Evolutionary conservation across 2,888 invertebrate species (phyloP), one percentile per base, ranked within the genome.

Genomic region (Phengaris alcon): DNA sequence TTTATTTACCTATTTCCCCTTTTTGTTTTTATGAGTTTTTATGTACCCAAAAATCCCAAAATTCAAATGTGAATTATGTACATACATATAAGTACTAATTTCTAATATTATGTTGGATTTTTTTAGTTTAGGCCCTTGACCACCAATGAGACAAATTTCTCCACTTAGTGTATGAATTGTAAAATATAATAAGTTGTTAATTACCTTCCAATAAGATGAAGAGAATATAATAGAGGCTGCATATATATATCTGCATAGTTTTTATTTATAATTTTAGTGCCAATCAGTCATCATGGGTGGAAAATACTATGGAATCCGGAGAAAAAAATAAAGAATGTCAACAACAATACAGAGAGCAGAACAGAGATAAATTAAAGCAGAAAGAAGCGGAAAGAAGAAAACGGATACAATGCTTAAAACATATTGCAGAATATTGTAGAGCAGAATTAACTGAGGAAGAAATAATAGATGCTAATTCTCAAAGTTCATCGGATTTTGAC

Each of bases 381-480:
- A 64, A 64, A 35, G 35, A 64, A 44, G 2, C 64, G 8, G 35
- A 64, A 64, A 44, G 64, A 64, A 35, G 64, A 64, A 64, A 64
- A 8, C 15, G 55, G 57, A 72, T 55, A 73, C 54, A 64, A 12
- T 74, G n/a, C 57, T 57, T 68, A 52, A 64, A 44, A 64, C 10
- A 64, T 64, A 64, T 64, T 64, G 64, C 64, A 64, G 64, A 64
- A 44, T 64, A 44, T 64, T 64, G 35, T 44, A 64, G 64, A 44
- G 64, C 15, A 44, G 35, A 64, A 64, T 12, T 64, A 44, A 12
- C 35, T 44, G 64, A 35, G 6, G 64, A 44, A 64, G 35, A 64
- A 6, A 13, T 64, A 64, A 44, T 44, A 64, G 64, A 64, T 44
- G 35, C 5, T 12, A 64, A 64, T 44, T 64, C 64, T 64, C 35